Evolutionary conservation across 2,113 vertebrate genomes (phyloP), one percentile per base, ranked within the genome.

Genomic region (Natator depressus): DNA sequence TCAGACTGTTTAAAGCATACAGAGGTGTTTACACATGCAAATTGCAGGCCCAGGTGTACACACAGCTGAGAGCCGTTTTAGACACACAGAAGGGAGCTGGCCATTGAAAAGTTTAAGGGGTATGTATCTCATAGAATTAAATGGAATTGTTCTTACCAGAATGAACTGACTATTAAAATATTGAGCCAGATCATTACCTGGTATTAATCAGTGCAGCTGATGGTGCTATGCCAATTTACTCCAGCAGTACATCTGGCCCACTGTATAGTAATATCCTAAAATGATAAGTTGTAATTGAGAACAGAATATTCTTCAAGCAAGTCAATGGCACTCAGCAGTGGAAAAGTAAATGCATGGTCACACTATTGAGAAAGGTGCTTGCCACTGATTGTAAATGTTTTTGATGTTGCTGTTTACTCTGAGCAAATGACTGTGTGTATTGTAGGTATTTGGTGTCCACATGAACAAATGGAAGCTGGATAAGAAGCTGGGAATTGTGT

Each of bases 381-480:
- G 75, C 24, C 42, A 0, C 24, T 82, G 24, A 4, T 80, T 88
- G 2, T 0, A 54, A 84, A 84, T 57, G 82, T 88, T 88, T 25
- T 80, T 95, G 94, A 83, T 91, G 81, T 13, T 51, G 46, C 94
- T 82, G 80, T 90, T 95, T 51, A 90, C 72, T 92, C 59, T 96
- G 20, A 53, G 22, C 46, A 57, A 50, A 57, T 35, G 46, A 69
- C 20, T n/a, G 57, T 97, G 92, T 94, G 93, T 94, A 14, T 95
- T 94, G 89, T 97, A 99, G 99, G 99, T 99, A 29, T 98, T 99
- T 89, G 99, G 99, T 11, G 99, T 99, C 87, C 99, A 99, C 97
- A 90, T 99, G 92, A 99, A 99, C 98, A 99, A 99, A 96, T 99
- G 99, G 99, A 99, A 98, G 12, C 97, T 99, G 98, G 99, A 99